These are phyloP conservation scores for Hydriomena furcata DNA, from an alignment of 2,888 invertebrate genomes.

Conservation along the genomic window DNA sequence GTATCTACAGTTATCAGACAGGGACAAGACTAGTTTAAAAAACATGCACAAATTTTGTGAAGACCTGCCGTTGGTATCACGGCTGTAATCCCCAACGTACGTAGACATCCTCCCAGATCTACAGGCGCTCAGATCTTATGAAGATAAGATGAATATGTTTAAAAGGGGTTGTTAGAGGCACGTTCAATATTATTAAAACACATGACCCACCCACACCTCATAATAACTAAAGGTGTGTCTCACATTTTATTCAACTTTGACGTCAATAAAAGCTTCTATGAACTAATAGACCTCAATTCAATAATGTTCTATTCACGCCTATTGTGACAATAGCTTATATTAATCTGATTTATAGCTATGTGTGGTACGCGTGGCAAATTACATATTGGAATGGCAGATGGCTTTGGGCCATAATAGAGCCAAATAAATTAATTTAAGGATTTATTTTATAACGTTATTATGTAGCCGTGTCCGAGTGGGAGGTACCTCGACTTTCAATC, in stretches of 20 bases:
- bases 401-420: too few relatives aligned
- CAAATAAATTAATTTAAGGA: neutral
- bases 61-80: too few relatives aligned
- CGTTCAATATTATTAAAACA: neutral
- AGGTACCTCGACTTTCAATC: too few relatives aligned
- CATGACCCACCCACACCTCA: neutral
- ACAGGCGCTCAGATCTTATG: too few relatives aligned
- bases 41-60: too few relatives aligned
- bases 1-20: too few relatives aligned
- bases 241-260: slow-evolving; percentile 5
- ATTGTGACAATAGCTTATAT: slow-evolving; percentile 57
- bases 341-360: slow-evolving; percentile 29
- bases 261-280: slow-evolving; percentile 6
- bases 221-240: neutral
- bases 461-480: too few relatives aligned
- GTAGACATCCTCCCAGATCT: too few relatives aligned
- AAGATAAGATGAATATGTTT: too few relatives aligned
- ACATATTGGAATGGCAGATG: slow-evolving; percentile 30
- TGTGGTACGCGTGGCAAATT: slow-evolving; percentile 29
- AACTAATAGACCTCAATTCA: slow-evolving; percentile 50
- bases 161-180: too few relatives aligned
- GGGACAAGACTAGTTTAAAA: too few relatives aligned
- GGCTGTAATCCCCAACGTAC: too few relatives aligned
- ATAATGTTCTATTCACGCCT: slow-evolving; percentile 65
- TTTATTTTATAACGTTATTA: neutral